phyloP scores from a whole-genome alignment of 2,888 invertebrate species.

The Drosophila histrio region DNA sequence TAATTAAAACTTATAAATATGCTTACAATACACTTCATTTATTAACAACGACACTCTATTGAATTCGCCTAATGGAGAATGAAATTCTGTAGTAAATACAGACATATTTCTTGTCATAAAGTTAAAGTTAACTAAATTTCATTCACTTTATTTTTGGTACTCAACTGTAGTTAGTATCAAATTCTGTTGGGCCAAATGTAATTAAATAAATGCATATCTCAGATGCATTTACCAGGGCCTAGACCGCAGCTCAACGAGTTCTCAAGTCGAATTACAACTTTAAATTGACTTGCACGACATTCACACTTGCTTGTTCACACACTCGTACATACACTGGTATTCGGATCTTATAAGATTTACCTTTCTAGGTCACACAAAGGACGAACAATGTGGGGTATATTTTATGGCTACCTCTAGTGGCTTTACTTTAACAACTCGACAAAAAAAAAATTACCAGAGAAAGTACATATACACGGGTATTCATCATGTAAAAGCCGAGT shows the following conservation, averaged over 20 bases:
- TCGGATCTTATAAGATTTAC: slow-evolving; percentile 49
- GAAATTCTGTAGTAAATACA: neutral
- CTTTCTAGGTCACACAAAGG: slow-evolving; percentile 52
- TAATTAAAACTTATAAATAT: neutral
- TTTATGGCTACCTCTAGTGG: slow-evolving; percentile 65
- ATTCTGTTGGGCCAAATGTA: slow-evolving; percentile 9
- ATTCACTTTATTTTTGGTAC: neutral
- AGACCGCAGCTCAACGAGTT: slow-evolving; percentile 35
- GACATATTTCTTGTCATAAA: neutral
- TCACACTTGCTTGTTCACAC: slow-evolving; percentile 13
- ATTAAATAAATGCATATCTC: slow-evolving; percentile 26
- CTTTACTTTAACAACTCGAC: slow-evolving; percentile 61
- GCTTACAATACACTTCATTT: neutral
- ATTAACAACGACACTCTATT: neutral
- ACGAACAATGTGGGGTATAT: slow-evolving; percentile 52
- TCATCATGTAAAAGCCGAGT: slow-evolving; percentile 13
- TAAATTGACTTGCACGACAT: slow-evolving; percentile 60
- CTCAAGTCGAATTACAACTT: slow-evolving; percentile 58
- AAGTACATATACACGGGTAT: slow-evolving; percentile 15
- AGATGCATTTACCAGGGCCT: slow-evolving; percentile 23
- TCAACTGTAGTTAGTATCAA: neutral
- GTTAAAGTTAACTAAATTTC: slow-evolving; percentile 3
- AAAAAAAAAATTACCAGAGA: slow-evolving; percentile 42
- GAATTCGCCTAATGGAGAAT: neutral
- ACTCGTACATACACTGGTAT: slow-evolving; percentile 15